Evolutionary conservation across 2,888 invertebrate genomes (phyloP).

Genomic region (Thereva nobilitata): DNA sequence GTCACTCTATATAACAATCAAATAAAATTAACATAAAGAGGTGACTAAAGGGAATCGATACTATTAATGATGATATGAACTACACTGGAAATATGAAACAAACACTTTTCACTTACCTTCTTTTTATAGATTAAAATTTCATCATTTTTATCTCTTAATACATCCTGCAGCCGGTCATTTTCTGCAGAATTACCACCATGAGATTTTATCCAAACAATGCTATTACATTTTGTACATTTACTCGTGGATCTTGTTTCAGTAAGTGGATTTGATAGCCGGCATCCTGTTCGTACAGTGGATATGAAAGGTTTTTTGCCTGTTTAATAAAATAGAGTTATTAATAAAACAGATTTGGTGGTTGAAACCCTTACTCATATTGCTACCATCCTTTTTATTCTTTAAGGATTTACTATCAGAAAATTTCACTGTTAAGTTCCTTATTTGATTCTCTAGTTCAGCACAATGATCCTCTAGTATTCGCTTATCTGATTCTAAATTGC

Average conservation of each 20-base stretch:
- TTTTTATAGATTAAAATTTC: slow-evolving; percentile 58
- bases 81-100: no score
- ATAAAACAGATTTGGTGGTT: neutral
- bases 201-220: slow-evolving; percentile 47
- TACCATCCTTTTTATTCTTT: slow-evolving; percentile 46
- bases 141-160: slow-evolving; percentile 57
- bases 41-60: no score
- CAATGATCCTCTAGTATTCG: slow-evolving; percentile 59
- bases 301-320: slow-evolving; percentile 56
- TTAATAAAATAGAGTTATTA: neutral
- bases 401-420: slow-evolving; percentile 56
- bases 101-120: slow-evolving; percentile 52
- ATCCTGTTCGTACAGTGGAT: slow-evolving; percentile 54
- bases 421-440: slow-evolving; percentile 59
- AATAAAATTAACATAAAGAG: no score
- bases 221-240: slow-evolving; percentile 54
- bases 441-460: slow-evolving; percentile 58
- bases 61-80: no score
- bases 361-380: slow-evolving; percentile 43
- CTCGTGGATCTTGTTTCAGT: slow-evolving; percentile 21
- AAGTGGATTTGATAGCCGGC: slow-evolving; percentile 46
- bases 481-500: slow-evolving; percentile 62
- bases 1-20: no score
- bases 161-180: slow-evolving; percentile 56
- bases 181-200: slow-evolving; percentile 52